Evolutionary conservation across 2,888 invertebrate species (phyloP), one percentile per base, ranked within the genome.

Genomic region (Hedya salicella): DNA sequence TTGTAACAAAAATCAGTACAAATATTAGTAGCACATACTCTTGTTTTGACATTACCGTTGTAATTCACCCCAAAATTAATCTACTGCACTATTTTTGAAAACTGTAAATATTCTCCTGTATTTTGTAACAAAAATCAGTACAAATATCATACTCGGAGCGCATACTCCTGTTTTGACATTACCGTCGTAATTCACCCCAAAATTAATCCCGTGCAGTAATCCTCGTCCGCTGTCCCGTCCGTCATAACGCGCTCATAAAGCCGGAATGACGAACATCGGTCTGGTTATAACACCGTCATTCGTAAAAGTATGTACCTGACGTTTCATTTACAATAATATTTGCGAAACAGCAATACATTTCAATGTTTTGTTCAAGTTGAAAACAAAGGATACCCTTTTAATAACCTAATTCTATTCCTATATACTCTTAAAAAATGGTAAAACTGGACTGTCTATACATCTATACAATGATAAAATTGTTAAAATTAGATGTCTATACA

Each of bases 191-290:
- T 56, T 56, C 42, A 11, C 44, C 48, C 48, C 42, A 17, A n/a
- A 56, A 56, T 56, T 42, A 56, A 44, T 44, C 56, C 53, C 42
- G 44, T 42, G 1, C 56, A 56, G 30, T 56, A 56, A 56, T 56
- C 44, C 56, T 13, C 3, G 21, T 19, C 21, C 21, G n/a, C 50
- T 13, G 32, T 13, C 53, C 9, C 53, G 56, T 56, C 17, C 44
- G 56, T 56, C 56, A 56, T 54, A 54, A 54, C 54, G 40, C 40
- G 13, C 21, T 8, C 54, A 54, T 44, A 25, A 56, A 30, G 17
- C 30, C 25, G 30, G 14, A 56, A 56, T 56, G 56, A 44, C 30
- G 42, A 14, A 54, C 54, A 44, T 36, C 9, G 6, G 14, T 21
- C 16, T 42, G 42, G 56, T 44, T 44, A 56, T 56, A 44, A 56